Conservation (phyloP, 2,797 vertebrate species). For the Sebastes diploproa region DNA sequence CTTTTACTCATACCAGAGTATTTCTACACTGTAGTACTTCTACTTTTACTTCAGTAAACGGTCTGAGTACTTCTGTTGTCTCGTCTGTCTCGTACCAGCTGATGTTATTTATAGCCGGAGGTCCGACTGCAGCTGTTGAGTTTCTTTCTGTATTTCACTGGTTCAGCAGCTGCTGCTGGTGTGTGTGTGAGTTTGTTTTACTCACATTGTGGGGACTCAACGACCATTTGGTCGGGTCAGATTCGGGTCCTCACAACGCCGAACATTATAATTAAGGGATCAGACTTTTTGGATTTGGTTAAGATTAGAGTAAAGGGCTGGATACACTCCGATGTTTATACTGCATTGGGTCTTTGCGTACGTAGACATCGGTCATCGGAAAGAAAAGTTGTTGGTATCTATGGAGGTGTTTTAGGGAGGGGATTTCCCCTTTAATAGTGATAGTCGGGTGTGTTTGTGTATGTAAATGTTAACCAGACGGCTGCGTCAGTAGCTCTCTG, state of each 20-base stretch:
- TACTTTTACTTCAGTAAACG: not conserved
- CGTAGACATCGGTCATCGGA: not conserved
- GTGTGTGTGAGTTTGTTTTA: not conserved
- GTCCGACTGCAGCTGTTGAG: constrained; percentile 47
- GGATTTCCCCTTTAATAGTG: not conserved
- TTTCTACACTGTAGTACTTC: not conserved
- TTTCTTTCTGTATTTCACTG: constrained; percentile 12
- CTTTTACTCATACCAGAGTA: no score
- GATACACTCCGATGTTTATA: not conserved
- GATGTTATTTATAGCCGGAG: constrained; percentile 54
- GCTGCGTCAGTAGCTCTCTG: not conserved
- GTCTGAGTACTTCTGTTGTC: not conserved
- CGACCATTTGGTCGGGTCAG: not conserved
- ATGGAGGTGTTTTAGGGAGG: not conserved
- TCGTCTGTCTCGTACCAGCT: not conserved
- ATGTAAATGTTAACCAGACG: constrained; percentile 24
- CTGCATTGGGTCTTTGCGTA: not conserved
- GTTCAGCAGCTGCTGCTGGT: constrained; percentile 11
- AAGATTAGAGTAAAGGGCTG: not conserved
- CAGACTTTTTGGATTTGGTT: no score
- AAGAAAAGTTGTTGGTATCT: no score
- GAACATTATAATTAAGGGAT: not conserved
- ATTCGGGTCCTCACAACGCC: not conserved
- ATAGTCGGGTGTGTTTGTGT: not conserved
- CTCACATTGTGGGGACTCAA: not conserved